phyloP scores from a whole-genome alignment of 2,888 invertebrate species.

The Rhodophaea formosa region DNA sequence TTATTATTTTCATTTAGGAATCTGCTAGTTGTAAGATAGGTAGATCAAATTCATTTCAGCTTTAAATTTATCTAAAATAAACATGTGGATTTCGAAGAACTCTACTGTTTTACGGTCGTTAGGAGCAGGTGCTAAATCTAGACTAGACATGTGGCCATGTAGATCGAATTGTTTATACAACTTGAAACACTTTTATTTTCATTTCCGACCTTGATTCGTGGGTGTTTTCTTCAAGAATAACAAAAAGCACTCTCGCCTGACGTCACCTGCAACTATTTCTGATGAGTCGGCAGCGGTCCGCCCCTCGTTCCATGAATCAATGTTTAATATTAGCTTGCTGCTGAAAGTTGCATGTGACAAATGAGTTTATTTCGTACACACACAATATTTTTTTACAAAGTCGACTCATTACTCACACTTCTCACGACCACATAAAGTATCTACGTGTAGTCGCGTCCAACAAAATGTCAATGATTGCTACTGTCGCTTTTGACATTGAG shows the following conservation, averaged over 20 bases:
- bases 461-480: constrained; percentile 41
- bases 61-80: neutral
- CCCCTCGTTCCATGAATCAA: constrained; percentile 65
- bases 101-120: neutral
- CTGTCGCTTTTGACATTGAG: constrained; percentile 51
- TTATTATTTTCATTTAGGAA: too few relatives aligned
- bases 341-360: constrained; percentile 57
- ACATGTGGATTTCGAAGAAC: neutral
- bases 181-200: constrained; percentile 36
- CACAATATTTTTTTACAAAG: constrained; percentile 24
- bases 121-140: constrained; percentile 7
- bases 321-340: constrained; percentile 59
- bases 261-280: constrained; percentile 66
- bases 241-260: constrained; percentile 55
- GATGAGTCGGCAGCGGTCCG: constrained; percentile 48
- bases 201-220: constrained; percentile 40
- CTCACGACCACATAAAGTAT: neutral
- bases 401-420: constrained; percentile 29
- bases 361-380: constrained; percentile 45
- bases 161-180: constrained; percentile 1
- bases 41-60: too few relatives aligned
- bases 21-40: too few relatives aligned
- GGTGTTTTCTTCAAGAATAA: constrained; percentile 42
- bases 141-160: constrained; percentile 9
- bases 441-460: neutral